A percentile compares a stretch with the other conserved stretches of the same genome.
Conservation (phyloP, 2,888 invertebrate species). For the Folsomia manolachei region DNA sequence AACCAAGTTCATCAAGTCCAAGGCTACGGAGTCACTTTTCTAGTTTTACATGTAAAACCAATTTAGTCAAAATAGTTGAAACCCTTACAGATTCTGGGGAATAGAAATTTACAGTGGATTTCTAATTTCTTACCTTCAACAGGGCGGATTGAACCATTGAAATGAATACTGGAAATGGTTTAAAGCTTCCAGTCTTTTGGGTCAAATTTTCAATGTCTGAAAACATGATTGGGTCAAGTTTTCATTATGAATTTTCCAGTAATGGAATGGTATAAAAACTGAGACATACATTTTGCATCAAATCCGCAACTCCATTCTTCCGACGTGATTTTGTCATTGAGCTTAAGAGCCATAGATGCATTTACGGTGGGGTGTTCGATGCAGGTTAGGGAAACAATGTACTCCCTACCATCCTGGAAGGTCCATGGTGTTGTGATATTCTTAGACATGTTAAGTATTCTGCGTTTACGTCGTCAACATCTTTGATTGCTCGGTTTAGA, state of each 20-base stretch:
- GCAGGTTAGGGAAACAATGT: conserved; percentile 39
- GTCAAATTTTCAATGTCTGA: conserved; percentile 60
- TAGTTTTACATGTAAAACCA: no score
- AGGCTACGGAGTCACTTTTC: conserved; percentile 59
- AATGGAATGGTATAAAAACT: conserved; percentile 1
- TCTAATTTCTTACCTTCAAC: conserved; percentile 55
- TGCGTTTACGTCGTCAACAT: no score
- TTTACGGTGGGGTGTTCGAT: conserved; percentile 52
- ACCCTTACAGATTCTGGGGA: no score
- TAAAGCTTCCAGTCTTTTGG: conserved; percentile 61
- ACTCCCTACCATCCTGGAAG: conserved; percentile 47
- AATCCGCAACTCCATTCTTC: conserved; percentile 61
- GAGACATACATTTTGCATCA: conserved; percentile 57
- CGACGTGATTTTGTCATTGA: conserved; percentile 59
- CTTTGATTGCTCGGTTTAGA: no score
- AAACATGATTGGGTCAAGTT: neutral
- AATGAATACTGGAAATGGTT: conserved; percentile 59
- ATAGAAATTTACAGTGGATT: no score
- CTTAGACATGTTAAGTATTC: conserved; percentile 7
- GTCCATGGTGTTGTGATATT: conserved; percentile 39
- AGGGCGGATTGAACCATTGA: conserved; percentile 61
- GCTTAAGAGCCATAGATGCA: conserved; percentile 55
- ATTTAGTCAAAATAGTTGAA: no score
- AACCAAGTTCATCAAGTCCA: conserved; percentile 59
- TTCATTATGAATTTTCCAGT: no score